Conservation (phyloP, 2,888 invertebrate genomes). For the Gari tellinella region DNA sequence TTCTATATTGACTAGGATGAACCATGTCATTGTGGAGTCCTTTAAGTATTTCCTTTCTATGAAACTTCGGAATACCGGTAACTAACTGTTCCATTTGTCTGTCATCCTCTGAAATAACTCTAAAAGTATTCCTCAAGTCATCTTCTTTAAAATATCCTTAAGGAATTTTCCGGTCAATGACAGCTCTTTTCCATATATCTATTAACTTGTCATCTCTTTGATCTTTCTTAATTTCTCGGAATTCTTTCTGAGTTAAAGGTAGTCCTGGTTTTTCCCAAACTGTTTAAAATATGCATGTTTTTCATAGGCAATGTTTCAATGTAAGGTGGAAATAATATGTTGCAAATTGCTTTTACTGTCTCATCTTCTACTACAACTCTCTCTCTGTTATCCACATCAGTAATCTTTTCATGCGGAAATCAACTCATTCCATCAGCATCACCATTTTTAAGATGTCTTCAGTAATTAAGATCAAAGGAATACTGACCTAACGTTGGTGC, state of each 20-base stretch:
- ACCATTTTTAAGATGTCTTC: background rate
- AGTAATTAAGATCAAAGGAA: too few relatives aligned
- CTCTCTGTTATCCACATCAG: background rate
- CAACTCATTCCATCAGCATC: conserved; percentile 11
- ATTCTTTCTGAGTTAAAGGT: conserved; percentile 8
- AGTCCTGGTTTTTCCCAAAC: conserved; percentile 8
- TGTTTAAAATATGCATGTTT: conserved; percentile 12
- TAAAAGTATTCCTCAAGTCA: conserved; percentile 16
- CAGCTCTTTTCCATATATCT: conserved; percentile 22
- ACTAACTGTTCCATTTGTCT: conserved; percentile 14
- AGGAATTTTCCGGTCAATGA: conserved; percentile 13
- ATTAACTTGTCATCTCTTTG: conserved; percentile 16
- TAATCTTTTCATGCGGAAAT: conserved; percentile 1
- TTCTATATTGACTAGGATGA: conserved; percentile 4
- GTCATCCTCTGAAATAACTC: conserved; percentile 5
- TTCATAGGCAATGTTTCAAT: conserved; percentile 11
- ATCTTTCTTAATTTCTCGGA: conserved; percentile 18
- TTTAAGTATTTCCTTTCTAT: conserved; percentile 15
- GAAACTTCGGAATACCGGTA: conserved; percentile 9
- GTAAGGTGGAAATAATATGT: background rate
- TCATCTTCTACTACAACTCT: conserved; percentile 5
- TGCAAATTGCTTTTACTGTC: conserved; percentile 19
- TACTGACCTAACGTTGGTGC: too few relatives aligned
- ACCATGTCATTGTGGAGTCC: conserved; percentile 9
- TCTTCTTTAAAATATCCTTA: background rate